Evolutionary conservation across 2,113 vertebrate species (phyloP).

Genomic region (Percina caprodes): DNA sequence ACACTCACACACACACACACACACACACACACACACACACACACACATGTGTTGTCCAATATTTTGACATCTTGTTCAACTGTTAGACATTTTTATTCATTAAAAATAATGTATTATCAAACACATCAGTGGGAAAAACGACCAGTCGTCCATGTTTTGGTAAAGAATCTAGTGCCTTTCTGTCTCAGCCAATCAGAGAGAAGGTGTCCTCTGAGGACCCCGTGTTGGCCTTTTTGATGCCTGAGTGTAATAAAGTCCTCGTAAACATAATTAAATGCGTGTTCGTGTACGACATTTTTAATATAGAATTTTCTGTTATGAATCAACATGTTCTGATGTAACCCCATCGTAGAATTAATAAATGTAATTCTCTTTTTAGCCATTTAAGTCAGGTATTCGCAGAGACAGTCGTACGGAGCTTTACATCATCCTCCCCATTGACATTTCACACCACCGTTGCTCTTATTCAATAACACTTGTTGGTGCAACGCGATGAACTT

Average conservation of each 20-base stretch:
- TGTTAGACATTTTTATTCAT: neutral
- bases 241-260: conserved; percentile 2
- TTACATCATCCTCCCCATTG: conserved; percentile 60
- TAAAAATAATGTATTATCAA: neutral
- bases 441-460: conserved; percentile 47
- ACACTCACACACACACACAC: no score
- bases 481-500: neutral
- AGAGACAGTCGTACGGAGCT: neutral
- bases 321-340: accelerated
- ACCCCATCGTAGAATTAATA: accelerated
- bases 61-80: no score
- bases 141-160: neutral
- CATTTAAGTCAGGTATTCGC: conserved; percentile 8
- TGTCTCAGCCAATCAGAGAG: conserved; percentile 50
- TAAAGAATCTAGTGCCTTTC: neutral
- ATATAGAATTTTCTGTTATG: accelerated
- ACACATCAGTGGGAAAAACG: neutral
- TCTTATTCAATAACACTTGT: conserved; percentile 50
- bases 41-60: no score
- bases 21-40: no score
- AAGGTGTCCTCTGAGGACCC: conserved; percentile 12
- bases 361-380: accelerated
- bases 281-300: accelerated
- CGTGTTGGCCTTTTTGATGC: accelerated
- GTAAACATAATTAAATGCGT: accelerated